Percentiles rank a stretch among this genome's conserved stretches.
Evolutionary conservation across 1,140 invertebrate genomes (phyloP).

Genomic region (Cyphomyrmex costatus): DNA sequence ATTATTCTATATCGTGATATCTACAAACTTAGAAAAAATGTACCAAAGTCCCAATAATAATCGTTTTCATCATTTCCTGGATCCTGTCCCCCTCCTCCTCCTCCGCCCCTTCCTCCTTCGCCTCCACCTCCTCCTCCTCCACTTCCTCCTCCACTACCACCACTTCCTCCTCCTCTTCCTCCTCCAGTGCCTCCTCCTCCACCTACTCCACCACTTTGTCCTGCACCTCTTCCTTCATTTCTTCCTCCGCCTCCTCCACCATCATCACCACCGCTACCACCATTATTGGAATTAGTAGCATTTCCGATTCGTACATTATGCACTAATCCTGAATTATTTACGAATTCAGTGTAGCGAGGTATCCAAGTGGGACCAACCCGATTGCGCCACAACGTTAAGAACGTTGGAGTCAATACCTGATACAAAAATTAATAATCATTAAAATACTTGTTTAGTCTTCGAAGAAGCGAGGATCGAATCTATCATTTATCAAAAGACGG

Average conservation of each 20-base stretch:
- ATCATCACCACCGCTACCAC: background rate
- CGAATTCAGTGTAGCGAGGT: slow-evolving; percentile 30
- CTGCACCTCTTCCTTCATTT: background rate
- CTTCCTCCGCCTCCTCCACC: background rate
- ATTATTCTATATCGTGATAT: background rate
- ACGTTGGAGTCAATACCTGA: slow-evolving; percentile 43
- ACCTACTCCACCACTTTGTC: slow-evolving; percentile 33
- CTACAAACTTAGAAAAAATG: background rate
- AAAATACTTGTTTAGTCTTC: background rate
- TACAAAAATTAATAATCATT: slow-evolving; percentile 14
- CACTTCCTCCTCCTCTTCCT: background rate
- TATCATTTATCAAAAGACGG: background rate
- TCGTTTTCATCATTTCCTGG: slow-evolving; percentile 79
- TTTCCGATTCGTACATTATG: background rate
- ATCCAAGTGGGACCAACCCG: slow-evolving; percentile 29
- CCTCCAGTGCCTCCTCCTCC: background rate
- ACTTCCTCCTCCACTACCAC: slow-evolving; percentile 45
- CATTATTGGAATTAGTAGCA: background rate
- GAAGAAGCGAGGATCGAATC: background rate
- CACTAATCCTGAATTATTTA: slow-evolving; percentile 12
- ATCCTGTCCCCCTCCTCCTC: slow-evolving; percentile 67
- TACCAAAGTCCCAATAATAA: slow-evolving; percentile 73
- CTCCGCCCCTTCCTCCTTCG: slow-evolving; percentile 22
- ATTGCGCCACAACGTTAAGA: slow-evolving; percentile 55
- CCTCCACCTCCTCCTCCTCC: slow-evolving; percentile 33